phyloP scores from a whole-genome alignment of 2,113 vertebrate genomes.

The Calyptomena viridis region DNA sequence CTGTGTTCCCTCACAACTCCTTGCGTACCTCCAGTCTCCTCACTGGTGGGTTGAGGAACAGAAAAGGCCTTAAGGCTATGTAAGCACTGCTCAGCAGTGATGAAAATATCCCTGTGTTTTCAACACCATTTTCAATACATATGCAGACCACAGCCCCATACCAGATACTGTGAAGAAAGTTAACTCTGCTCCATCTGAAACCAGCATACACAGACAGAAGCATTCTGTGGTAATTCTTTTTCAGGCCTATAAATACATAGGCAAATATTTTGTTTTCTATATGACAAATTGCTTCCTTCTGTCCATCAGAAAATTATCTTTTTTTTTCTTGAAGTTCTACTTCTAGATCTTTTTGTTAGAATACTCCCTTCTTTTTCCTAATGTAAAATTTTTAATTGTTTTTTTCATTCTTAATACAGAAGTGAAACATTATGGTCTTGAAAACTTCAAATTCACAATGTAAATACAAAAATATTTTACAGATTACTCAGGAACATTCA shows the following conservation, averaged over 20 bases:
- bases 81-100: not conserved
- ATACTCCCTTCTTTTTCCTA: not conserved
- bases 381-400: not conserved
- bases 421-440: not conserved
- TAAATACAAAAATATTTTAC: not conserved
- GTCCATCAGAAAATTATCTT: not conserved
- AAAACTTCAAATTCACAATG: not conserved
- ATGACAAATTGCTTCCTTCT: not conserved
- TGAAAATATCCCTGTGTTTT: accelerated
- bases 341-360: not conserved
- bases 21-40: not conserved
- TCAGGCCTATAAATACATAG: not conserved
- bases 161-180: not conserved
- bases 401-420: not conserved
- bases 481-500: not conserved
- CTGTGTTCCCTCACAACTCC: not conserved
- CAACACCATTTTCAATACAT: not conserved
- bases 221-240: not conserved
- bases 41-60: not conserved
- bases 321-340: not conserved
- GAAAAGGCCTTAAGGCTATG: not conserved
- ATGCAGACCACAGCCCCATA: not conserved
- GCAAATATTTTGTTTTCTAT: not conserved
- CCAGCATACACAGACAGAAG: not conserved
- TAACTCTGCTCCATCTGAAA: not conserved